Evolutionary conservation across 2,888 invertebrate genomes (phyloP), one percentile per base, ranked within the genome.

Genomic region (Lacanobia oleracea): DNA sequence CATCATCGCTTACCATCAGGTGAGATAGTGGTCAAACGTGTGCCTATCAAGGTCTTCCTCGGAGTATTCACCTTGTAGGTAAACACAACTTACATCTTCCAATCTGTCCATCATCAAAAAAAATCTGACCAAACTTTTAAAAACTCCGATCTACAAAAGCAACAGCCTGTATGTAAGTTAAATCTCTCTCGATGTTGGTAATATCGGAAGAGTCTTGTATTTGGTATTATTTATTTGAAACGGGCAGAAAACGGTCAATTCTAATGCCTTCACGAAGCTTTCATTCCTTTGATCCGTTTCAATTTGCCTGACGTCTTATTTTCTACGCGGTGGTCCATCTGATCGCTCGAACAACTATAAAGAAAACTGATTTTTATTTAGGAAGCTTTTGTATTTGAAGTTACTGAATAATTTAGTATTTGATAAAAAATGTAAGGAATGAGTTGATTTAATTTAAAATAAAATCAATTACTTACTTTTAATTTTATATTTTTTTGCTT

Each of bases 281-380:
- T 93, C 90, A 90, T 92, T 92, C 89, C 84, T 89, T 90, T 92
- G 92, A 93, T 91, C 90, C 89, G 89, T 90, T 92, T 93, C 95
- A 94, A 95, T 95, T 94, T 94, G 93, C 91, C 90, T 91, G 91
- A 93, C 90, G 91, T 94, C 94, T 94, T 94, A 94, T 95, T 95
- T 94, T 90, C 94, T 91, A 91, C 93, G 84, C 86, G 95, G 95
- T 94, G 95, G 95, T 95, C 95, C 88, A 78, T 76, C 67, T 50
- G 71, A 67, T 83, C 83, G 53, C 12, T 43, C 65, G 60, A 51
- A 59, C 51, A 57, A 71, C 57, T 72, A 33, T 76, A 61, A 56
- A 72, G 68, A 59, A 67, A 75, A 68, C 51, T n/a, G 18, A 67
- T 63, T 71, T 67, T 54, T 72, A 63, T 77, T 48, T 10, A 65